A percentile compares a stretch with the other conserved stretches of the same genome.
These are phyloP conservation scores for Onychorhynchus coronatus DNA, from an alignment of 2,113 vertebrate species.

Conservation along the genomic window DNA sequence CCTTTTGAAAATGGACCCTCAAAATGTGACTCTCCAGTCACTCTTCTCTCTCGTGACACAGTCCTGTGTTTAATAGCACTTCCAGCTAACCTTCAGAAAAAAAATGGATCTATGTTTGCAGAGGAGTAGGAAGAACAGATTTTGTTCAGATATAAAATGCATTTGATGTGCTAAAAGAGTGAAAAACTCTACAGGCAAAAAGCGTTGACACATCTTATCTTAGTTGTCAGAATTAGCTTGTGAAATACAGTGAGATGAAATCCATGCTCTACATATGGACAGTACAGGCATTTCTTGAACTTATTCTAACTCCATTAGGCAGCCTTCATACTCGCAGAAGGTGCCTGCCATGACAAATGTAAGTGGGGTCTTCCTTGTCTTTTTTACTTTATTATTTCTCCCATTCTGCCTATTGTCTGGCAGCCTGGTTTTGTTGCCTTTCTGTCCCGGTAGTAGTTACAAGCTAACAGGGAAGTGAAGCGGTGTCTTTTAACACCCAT, in stretches of 20 bases:
- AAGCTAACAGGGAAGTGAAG: background rate
- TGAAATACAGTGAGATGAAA: constrained; percentile 52
- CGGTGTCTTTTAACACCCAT: background rate
- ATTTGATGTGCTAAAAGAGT: constrained; percentile 39
- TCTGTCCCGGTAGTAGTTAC: background rate
- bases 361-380: background rate
- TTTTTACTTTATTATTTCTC: background rate
- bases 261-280: constrained; percentile 24
- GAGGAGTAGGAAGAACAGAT: background rate
- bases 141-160: background rate
- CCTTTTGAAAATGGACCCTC: background rate
- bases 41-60: background rate
- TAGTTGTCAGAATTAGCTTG: constrained; percentile 53
- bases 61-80: background rate
- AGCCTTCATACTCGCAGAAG: background rate
- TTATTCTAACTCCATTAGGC: background rate
- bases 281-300: constrained; percentile 9
- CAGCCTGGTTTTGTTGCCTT: background rate
- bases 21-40: background rate
- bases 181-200: constrained; percentile 32
- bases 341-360: background rate
- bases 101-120: background rate
- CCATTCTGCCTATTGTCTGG: background rate
- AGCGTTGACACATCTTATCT: constrained; percentile 63
- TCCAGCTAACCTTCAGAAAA: background rate